phyloP scores from a whole-genome alignment of 2,888 invertebrate genomes.

The Pammene fasciana region DNA sequence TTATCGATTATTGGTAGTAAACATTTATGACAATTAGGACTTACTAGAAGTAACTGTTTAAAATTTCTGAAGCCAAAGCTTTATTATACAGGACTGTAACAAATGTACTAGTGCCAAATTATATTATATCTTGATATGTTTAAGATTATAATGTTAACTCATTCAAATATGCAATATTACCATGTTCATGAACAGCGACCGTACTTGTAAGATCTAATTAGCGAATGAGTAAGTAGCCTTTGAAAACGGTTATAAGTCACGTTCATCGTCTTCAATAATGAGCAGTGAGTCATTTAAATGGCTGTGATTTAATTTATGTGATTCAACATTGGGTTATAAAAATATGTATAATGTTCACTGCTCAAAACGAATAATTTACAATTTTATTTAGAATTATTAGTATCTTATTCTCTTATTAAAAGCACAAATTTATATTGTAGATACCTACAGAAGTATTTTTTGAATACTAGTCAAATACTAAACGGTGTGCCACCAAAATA shows the following conservation, averaged over 20 bases:
- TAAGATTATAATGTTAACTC: constrained; percentile 25
- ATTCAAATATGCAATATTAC: constrained; percentile 13
- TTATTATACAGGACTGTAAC: constrained; percentile 36
- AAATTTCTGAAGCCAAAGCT: constrained; percentile 34
- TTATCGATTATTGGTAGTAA: constrained; percentile 16
- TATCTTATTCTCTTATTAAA: neutral
- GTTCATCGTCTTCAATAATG: constrained; percentile 43
- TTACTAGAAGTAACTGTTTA: constrained; percentile 10
- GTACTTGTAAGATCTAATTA: constrained; percentile 6
- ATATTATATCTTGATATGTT: constrained; percentile 34
- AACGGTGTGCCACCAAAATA: neutral
- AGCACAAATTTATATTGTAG: neutral
- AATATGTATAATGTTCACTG: constrained; percentile 46
- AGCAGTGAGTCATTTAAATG: constrained; percentile 62
- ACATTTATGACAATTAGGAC: constrained; percentile 15
- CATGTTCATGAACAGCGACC: constrained; percentile 16
- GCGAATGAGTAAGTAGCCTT: constrained; percentile 17
- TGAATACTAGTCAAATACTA: neutral
- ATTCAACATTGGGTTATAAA: constrained; percentile 45
- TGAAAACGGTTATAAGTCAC: constrained; percentile 33
- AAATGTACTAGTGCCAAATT: constrained; percentile 37
- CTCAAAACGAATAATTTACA: constrained; percentile 46
- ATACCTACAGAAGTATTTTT: neutral
- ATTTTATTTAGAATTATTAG: constrained; percentile 6
- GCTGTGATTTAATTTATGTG: constrained; percentile 79